These are phyloP conservation scores for Phania funesta DNA, from an alignment of 2,888 invertebrate genomes.

Conservation along the genomic window DNA sequence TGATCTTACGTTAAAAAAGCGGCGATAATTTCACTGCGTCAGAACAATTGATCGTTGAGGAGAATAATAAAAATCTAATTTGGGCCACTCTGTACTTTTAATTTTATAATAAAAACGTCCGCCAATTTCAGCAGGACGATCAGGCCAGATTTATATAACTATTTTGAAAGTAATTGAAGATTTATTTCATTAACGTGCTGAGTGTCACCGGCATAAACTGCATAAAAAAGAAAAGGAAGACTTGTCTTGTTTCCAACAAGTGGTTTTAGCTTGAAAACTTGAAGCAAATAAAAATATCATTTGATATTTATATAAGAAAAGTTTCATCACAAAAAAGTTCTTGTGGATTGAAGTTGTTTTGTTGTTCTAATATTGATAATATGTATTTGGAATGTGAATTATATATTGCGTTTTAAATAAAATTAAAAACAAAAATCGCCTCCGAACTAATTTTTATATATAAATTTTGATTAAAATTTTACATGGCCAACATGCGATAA, in stretches of 20 bases:
- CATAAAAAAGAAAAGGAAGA: neutral
- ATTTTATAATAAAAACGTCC: too few species aligned
- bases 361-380: neutral
- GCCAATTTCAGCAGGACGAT: too few species aligned
- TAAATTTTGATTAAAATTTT: too few species aligned
- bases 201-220: neutral
- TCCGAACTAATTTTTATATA: too few species aligned
- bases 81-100: too few species aligned
- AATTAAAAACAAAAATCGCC: too few species aligned
- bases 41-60: too few species aligned
- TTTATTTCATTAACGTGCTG: constrained; percentile 29
- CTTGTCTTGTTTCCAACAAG: constrained; percentile 31
- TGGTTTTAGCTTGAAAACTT: constrained; percentile 10
- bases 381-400: neutral
- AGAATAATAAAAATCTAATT: too few species aligned
- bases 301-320: constrained; percentile 27
- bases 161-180: constrained; percentile 35
- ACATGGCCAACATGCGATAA: neutral
- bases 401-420: neutral
- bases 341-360: neutral
- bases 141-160: constrained; percentile 27
- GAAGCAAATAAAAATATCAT: constrained; percentile 14
- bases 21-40: too few species aligned
- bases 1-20: too few species aligned
- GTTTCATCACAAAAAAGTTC: constrained; percentile 19